These are phyloP conservation scores for Hypothenemus hampei DNA, from an alignment of 1,140 invertebrate genomes.

Conservation along the genomic window DNA sequence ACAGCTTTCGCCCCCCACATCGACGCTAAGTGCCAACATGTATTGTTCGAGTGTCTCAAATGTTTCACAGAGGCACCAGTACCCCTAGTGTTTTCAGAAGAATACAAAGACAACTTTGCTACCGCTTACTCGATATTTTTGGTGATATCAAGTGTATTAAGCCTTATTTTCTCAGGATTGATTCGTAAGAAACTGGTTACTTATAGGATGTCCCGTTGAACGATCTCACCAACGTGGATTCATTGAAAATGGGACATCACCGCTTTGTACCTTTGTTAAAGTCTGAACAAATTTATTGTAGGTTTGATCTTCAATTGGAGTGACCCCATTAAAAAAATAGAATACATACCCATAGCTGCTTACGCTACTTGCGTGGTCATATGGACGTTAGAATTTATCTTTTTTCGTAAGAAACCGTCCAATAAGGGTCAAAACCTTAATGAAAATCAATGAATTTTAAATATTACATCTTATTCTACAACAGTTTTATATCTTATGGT, in stretches of 20 bases:
- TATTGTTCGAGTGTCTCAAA: slow-evolving; percentile 28
- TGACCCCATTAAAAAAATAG: slow-evolving; percentile 35
- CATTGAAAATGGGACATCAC: no score
- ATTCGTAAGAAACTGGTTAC: slow-evolving; percentile 28
- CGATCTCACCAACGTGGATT: not conserved
- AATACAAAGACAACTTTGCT: slow-evolving; percentile 32
- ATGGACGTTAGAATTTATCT: slow-evolving; percentile 35
- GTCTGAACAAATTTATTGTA: slow-evolving; percentile 26
- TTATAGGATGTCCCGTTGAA: not conserved
- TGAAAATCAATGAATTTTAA: no score
- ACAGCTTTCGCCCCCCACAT: slow-evolving; percentile 11
- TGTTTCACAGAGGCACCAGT: no score
- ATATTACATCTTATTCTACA: no score
- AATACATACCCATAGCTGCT: slow-evolving; percentile 35
- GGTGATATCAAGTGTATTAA: slow-evolving; percentile 31
- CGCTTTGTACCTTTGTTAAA: no score
- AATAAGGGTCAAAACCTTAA: no score
- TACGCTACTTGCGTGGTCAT: slow-evolving; percentile 31
- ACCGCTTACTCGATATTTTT: slow-evolving; percentile 37
- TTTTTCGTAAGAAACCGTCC: not conserved
- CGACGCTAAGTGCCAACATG: slow-evolving; percentile 21
- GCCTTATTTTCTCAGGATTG: slow-evolving; percentile 30
- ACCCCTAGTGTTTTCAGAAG: slow-evolving; percentile 33
- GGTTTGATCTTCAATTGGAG: slow-evolving; percentile 34
- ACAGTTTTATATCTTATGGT: no score